Evolutionary conservation across 2,797 vertebrate species (phyloP).

Genomic region (Tragelaphus oryx): DNA sequence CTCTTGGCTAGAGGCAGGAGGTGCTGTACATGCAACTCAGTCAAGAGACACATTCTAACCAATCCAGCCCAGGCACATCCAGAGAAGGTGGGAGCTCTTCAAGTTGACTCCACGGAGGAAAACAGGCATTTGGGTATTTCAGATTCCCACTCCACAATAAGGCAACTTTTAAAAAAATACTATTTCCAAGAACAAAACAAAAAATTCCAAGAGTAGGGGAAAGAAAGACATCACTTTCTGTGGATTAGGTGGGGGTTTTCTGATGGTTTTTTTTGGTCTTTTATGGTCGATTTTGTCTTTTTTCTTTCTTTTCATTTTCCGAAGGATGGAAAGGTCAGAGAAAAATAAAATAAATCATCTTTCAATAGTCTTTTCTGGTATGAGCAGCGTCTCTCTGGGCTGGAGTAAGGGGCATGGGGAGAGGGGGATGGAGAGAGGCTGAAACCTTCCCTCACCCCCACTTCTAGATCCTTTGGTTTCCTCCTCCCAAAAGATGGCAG

Average conservation of each 20-base stretch:
- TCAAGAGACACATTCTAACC: constrained; percentile 65
- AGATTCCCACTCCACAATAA: constrained; percentile 83
- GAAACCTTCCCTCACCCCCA: constrained; percentile 46
- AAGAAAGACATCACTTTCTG: constrained; percentile 74
- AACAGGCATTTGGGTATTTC: constrained; percentile 74
- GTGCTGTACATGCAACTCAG: constrained; percentile 58
- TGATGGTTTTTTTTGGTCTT: constrained; percentile 55
- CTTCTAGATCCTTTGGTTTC: constrained; percentile 85
- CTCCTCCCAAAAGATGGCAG: constrained; percentile 78
- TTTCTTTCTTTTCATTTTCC: constrained; percentile 61
- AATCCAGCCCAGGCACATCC: constrained; percentile 73
- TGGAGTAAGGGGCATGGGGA: constrained; percentile 39
- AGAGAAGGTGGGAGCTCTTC: constrained; percentile 61
- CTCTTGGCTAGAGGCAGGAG: constrained; percentile 46
- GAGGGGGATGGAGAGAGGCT: constrained; percentile 46
- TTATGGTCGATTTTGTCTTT: constrained; percentile 42
- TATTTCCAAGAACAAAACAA: constrained; percentile 83
- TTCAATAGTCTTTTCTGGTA: constrained; percentile 77
- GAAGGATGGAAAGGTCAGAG: constrained; percentile 79
- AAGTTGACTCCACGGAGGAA: constrained; percentile 57
- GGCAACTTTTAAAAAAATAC: constrained; percentile 83
- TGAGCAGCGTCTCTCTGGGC: constrained; percentile 69
- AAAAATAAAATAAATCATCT: constrained; percentile 78
- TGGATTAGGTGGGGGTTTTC: constrained; percentile 58
- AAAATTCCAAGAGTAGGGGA: constrained; percentile 62